A percentile compares a stretch with the other conserved stretches of the same genome.
Evolutionary conservation across 2,888 invertebrate species (phyloP).

Genomic region (Agrotis exclamationis): DNA sequence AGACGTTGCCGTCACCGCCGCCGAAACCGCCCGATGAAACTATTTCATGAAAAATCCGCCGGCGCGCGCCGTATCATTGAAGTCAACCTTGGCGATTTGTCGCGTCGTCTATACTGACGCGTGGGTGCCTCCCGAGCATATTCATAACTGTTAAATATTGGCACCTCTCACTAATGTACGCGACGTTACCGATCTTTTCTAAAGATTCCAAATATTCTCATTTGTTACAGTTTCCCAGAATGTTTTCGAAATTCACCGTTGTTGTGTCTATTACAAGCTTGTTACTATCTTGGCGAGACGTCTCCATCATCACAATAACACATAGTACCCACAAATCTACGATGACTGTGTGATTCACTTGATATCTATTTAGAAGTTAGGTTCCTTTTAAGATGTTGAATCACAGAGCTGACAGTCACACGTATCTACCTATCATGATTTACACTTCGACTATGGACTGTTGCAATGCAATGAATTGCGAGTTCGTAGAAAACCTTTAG

Average conservation of each 20-base stretch:
- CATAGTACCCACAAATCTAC: slow-evolving; percentile 27
- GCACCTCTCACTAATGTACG: slow-evolving; percentile 80
- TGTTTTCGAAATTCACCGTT: slow-evolving; percentile 61
- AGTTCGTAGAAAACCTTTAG: slow-evolving; percentile 11
- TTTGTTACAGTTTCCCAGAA: slow-evolving; percentile 65
- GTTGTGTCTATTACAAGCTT: slow-evolving; percentile 52
- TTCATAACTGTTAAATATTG: slow-evolving; percentile 86
- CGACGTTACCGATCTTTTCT: slow-evolving; percentile 60
- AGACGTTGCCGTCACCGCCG: slow-evolving; percentile 89
- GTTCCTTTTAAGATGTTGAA: slow-evolving; percentile 37
- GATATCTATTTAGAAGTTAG: slow-evolving; percentile 20
- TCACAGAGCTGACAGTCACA: slow-evolving; percentile 33
- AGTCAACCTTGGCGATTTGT: slow-evolving; percentile 89
- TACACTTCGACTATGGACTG: slow-evolving; percentile 18
- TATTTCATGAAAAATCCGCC: slow-evolving; percentile 90
- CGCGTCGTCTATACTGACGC: slow-evolving; percentile 86
- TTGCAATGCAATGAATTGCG: slow-evolving; percentile 5
- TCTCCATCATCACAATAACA: slow-evolving; percentile 34
- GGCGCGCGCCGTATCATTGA: slow-evolving; percentile 86
- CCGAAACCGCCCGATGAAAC: slow-evolving; percentile 84
- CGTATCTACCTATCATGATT: slow-evolving; percentile 37
- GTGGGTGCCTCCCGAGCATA: slow-evolving; percentile 85
- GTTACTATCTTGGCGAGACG: slow-evolving; percentile 36
- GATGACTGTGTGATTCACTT: slow-evolving; percentile 44
- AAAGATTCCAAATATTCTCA: slow-evolving; percentile 67